Conservation (phyloP, 2,888 invertebrate species). For the Oasisia sp. region DNA sequence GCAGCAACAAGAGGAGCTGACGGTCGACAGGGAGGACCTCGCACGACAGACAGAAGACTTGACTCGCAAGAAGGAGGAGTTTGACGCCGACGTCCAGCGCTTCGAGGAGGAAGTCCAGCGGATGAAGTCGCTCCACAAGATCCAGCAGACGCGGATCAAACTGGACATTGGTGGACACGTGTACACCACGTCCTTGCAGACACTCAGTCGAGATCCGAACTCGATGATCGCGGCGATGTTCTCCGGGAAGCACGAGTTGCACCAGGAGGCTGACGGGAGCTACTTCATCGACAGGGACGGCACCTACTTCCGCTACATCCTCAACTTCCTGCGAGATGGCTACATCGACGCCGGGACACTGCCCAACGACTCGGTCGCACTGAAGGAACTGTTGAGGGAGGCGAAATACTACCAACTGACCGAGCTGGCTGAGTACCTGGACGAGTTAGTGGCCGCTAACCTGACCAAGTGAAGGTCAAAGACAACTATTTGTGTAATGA, state of each 20-base stretch:
- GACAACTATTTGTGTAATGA: neutral
- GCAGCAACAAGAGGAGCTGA: neutral
- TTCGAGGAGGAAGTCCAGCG: constrained; percentile 41
- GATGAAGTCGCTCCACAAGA: constrained; percentile 38
- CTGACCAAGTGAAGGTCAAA: neutral
- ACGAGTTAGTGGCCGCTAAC: constrained; percentile 23
- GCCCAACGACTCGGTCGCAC: constrained; percentile 37
- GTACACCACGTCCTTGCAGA: constrained; percentile 46
- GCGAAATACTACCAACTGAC: constrained; percentile 46
- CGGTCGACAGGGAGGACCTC: constrained; percentile 30
- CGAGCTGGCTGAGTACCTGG: constrained; percentile 37
- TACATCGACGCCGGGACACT: constrained; percentile 46
- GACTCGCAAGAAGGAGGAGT: neutral
- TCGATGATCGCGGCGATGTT: constrained; percentile 49
- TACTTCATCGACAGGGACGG: constrained; percentile 53
- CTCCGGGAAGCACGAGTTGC: constrained; percentile 44
- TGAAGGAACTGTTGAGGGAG: constrained; percentile 46
- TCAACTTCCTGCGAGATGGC: constrained; percentile 62
- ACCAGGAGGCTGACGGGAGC: constrained; percentile 44
- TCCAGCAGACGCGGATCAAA: constrained; percentile 44
- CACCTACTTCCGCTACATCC: constrained; percentile 54
- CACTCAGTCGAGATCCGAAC: constrained; percentile 42
- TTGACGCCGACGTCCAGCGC: neutral
- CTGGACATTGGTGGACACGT: constrained; percentile 48
- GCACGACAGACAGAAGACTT: neutral